phyloP scores from a whole-genome alignment of 2,113 vertebrate species.

The Pelmatolapia mariae region DNA sequence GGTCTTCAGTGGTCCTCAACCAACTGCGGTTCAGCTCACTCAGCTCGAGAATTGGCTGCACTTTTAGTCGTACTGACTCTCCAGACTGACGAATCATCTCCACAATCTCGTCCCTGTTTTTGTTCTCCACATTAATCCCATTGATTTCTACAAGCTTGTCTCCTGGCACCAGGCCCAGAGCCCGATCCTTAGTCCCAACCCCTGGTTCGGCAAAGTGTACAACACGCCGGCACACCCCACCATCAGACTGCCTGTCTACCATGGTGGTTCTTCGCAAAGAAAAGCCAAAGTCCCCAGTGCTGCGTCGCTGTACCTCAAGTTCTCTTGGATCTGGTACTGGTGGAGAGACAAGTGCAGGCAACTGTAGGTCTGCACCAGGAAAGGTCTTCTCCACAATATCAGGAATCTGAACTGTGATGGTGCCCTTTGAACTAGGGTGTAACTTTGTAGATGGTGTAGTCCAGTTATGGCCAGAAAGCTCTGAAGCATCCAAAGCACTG shows the following conservation, averaged over 20 bases:
- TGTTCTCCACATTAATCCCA: slow-evolving; percentile 87
- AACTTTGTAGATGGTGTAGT: slow-evolving; percentile 72
- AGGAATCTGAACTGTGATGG: slow-evolving; percentile 59
- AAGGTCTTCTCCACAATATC: slow-evolving; percentile 82
- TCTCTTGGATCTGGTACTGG: slow-evolving; percentile 76
- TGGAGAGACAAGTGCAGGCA: slow-evolving; percentile 76
- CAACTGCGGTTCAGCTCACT: slow-evolving; percentile 90
- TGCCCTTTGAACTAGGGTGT: slow-evolving; percentile 55
- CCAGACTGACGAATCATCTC: slow-evolving; percentile 98
- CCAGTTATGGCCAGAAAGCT: slow-evolving; percentile 73
- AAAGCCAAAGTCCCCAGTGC: slow-evolving; percentile 94
- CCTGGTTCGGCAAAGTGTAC: slow-evolving; percentile 96
- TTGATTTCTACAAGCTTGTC: slow-evolving; percentile 95
- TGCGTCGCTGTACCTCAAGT: slow-evolving; percentile 85
- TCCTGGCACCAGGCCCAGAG: slow-evolving; percentile 88
- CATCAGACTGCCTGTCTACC: slow-evolving; percentile 83
- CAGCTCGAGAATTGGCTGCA: slow-evolving; percentile 94
- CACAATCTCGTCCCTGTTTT: slow-evolving; percentile 92
- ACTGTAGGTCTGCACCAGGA: slow-evolving; percentile 73
- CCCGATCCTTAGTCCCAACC: slow-evolving; percentile 83
- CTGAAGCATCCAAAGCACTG: slow-evolving; percentile 72
- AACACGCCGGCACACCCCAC: slow-evolving; percentile 78
- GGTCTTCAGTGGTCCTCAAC: slow-evolving; percentile 77
- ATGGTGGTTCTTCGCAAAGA: slow-evolving; percentile 89
- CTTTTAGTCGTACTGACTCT: slow-evolving; percentile 86